Evolutionary conservation across 1,140 invertebrate genomes (phyloP).

Genomic region (Drosophila aff.): DNA sequence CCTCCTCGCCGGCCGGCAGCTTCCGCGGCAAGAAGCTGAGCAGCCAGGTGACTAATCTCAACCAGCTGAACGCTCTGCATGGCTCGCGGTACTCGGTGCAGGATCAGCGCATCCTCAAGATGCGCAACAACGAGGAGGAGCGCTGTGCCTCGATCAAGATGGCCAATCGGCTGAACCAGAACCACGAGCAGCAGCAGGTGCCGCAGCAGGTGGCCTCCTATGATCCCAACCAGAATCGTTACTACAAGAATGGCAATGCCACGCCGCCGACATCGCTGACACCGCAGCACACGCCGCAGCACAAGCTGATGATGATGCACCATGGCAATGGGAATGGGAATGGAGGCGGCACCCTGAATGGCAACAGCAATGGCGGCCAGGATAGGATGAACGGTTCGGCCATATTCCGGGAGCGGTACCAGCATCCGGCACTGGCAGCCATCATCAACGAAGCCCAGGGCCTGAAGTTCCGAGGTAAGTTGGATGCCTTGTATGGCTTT

Average conservation of each 20-base stretch:
- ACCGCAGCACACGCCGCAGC: slow-evolving; percentile 77
- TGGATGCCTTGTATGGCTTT: slow-evolving; percentile 16
- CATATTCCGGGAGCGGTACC: slow-evolving; percentile 80
- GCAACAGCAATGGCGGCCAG: slow-evolving; percentile 57
- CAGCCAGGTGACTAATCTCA: slow-evolving; percentile 77
- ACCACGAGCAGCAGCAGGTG: slow-evolving; percentile 48
- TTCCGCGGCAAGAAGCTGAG: slow-evolving; percentile 77
- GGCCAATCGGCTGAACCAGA: slow-evolving; percentile 76
- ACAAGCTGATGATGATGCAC: slow-evolving; percentile 60
- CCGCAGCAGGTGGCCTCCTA: slow-evolving; percentile 45
- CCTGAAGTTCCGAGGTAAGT: slow-evolving; percentile 81
- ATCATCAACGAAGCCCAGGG: slow-evolving; percentile 83
- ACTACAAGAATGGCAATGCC: slow-evolving; percentile 79
- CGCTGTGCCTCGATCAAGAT: slow-evolving; percentile 78
- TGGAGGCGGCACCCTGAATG: slow-evolving; percentile 62
- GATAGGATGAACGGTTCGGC: slow-evolving; percentile 69
- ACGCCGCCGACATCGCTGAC: slow-evolving; percentile 73
- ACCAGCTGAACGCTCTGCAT: slow-evolving; percentile 74
- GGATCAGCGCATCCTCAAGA: slow-evolving; percentile 83
- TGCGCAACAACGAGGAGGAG: slow-evolving; percentile 82
- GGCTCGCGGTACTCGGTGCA: slow-evolving; percentile 80
- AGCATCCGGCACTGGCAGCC: slow-evolving; percentile 82
- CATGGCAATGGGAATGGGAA: slow-evolving; percentile 67
- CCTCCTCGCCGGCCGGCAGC: slow-evolving; percentile 79
- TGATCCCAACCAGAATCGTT: slow-evolving; percentile 84